Percentiles rank a stretch among this genome's conserved stretches.
These are phyloP conservation scores for Ornithoptera alexandrae DNA, from an alignment of 2,888 invertebrate species.

Conservation along the genomic window DNA sequence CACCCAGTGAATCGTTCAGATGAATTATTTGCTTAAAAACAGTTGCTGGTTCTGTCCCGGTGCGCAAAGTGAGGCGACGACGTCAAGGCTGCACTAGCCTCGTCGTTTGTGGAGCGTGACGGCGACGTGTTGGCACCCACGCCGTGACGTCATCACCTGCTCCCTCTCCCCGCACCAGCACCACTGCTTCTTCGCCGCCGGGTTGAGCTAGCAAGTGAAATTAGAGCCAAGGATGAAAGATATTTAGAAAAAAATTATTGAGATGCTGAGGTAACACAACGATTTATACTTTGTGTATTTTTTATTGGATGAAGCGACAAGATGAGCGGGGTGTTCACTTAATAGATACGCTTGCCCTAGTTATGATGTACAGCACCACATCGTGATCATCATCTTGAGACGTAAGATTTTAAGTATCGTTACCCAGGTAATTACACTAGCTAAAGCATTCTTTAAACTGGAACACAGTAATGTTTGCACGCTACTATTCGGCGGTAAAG, in stretches of 20 bases:
- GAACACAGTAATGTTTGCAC: no score
- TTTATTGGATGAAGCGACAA: no score
- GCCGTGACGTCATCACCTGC: conserved; percentile 63
- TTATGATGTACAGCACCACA: no score
- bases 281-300: neutral
- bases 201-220: conserved; percentile 9
- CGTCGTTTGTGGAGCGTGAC: conserved; percentile 79
- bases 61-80: conserved; percentile 72
- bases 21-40: conserved; percentile 62
- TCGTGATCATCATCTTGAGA: no score
- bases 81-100: conserved; percentile 76
- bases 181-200: neutral
- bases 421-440: no score
- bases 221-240: conserved; percentile 11
- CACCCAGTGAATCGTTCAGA: conserved; percentile 43
- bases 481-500: no score
- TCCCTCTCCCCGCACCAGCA: conserved; percentile 20
- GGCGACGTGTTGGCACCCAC: conserved; percentile 78
- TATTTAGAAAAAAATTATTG: neutral
- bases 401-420: no score
- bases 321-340: no score
- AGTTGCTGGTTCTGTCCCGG: conserved; percentile 60
- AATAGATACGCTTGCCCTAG: no score
- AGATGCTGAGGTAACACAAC: neutral
- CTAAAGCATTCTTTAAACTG: no score